A percentile compares a stretch with the other conserved stretches of the same genome.
phyloP scores from a whole-genome alignment of 2,113 vertebrate genomes.

The Datnioides undecimradiatus region DNA sequence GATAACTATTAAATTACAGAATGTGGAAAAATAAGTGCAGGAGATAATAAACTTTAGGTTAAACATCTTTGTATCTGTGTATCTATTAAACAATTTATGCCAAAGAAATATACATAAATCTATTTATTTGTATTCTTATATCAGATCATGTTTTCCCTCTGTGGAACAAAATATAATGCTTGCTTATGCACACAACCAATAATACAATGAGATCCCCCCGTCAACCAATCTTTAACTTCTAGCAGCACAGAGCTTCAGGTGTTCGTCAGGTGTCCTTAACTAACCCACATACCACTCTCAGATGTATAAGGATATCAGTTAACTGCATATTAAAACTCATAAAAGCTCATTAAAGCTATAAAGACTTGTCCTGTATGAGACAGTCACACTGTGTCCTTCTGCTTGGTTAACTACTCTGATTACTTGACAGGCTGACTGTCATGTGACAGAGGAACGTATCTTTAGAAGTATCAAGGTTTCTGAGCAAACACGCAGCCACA shows the following conservation, averaged over 20 bases:
- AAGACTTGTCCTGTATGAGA: background rate
- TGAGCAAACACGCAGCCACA: background rate
- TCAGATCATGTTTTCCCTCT: no score
- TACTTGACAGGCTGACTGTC: conserved; percentile 21
- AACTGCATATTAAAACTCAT: background rate
- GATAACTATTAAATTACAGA: background rate
- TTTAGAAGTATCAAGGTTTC: conserved; percentile 2
- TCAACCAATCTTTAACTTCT: no score
- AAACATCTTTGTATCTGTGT: no score
- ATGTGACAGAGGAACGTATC: conserved; percentile 26
- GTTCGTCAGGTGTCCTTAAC: no score
- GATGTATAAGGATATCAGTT: background rate
- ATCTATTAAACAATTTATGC: no score
- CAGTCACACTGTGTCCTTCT: conserved; percentile 11
- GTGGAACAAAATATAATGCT: no score
- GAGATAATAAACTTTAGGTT: background rate
- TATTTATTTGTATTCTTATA: no score
- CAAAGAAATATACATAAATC: no score
- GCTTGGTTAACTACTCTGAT: background rate
- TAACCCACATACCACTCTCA: background rate
- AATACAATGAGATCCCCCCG: no score
- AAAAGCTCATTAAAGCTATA: no score
- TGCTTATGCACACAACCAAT: no score
- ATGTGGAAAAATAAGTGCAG: background rate
- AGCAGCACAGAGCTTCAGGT: no score